phyloP scores from a whole-genome alignment of 2,888 invertebrate genomes.

The Melanargia galathea region DNA sequence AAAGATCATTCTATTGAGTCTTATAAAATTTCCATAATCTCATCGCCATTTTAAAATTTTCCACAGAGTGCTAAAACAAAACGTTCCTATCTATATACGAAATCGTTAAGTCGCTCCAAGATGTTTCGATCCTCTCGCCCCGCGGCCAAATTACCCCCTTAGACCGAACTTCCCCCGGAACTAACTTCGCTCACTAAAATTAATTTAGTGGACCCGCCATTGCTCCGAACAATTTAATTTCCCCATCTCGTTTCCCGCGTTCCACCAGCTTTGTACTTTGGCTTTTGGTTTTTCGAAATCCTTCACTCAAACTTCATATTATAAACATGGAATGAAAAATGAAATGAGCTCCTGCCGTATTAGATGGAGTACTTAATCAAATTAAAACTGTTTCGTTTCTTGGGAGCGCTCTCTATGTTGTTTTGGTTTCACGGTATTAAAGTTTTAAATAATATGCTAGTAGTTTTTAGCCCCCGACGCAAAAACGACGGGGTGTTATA shows the following conservation, averaged over 20 bases:
- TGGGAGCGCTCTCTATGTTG: neutral
- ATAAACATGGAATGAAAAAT: too few relatives aligned
- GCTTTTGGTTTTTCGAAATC: conserved; percentile 5
- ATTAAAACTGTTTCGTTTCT: neutral
- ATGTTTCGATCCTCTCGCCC: conserved; percentile 48
- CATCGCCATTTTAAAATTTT: too few relatives aligned
- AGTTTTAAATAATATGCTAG: neutral
- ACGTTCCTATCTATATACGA: conserved; percentile 24
- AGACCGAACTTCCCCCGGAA: conserved; percentile 53
- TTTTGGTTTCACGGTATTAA: neutral
- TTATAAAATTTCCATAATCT: too few relatives aligned
- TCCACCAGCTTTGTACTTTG: conserved; percentile 25
- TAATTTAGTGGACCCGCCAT: conserved; percentile 62
- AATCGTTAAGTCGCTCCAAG: conserved; percentile 48
- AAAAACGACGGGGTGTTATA: too few relatives aligned
- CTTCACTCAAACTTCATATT: conserved; percentile 6
- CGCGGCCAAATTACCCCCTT: conserved; percentile 57
- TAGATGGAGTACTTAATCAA: neutral
- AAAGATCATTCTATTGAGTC: too few relatives aligned
- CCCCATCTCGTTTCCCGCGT: conserved; percentile 42
- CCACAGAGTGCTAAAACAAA: neutral
- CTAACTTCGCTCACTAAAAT: conserved; percentile 62
- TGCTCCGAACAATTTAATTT: conserved; percentile 61
- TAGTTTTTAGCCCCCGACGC: too few relatives aligned
- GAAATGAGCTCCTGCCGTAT: neutral